phyloP scores from a whole-genome alignment of 2,113 vertebrate species.

The Trinectes maculatus region DNA sequence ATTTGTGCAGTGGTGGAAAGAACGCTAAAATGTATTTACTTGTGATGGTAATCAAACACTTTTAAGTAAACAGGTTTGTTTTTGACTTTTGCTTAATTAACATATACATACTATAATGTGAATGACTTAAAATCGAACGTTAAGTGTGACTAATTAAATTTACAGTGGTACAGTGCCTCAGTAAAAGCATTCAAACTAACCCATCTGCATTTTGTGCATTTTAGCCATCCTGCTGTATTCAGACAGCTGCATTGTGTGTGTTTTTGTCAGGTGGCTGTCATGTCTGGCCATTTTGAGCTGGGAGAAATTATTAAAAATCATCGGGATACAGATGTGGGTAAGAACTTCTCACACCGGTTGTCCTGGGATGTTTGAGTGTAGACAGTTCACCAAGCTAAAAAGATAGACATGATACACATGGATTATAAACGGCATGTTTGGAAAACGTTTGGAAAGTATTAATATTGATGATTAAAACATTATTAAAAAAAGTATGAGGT shows the following conservation, averaged over 20 bases:
- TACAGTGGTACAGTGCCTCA: too few species aligned
- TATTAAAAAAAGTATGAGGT: too few species aligned
- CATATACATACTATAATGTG: background rate
- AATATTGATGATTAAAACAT: too few species aligned
- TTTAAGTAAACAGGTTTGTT: background rate
- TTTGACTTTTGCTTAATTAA: background rate
- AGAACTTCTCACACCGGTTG: slow-evolving; percentile 52
- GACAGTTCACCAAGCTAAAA: background rate
- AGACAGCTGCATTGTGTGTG: background rate
- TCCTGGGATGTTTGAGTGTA: background rate
- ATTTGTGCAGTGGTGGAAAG: slow-evolving; percentile 4
- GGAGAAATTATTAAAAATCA: slow-evolving; percentile 94
- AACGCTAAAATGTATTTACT: background rate
- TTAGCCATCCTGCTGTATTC: background rate
- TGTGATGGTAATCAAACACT: background rate
- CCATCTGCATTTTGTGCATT: background rate
- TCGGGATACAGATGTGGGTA: slow-evolving; percentile 88
- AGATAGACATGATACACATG: background rate
- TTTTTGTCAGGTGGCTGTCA: slow-evolving; percentile 87
- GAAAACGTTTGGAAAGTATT: too few species aligned
- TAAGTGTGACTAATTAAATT: too few species aligned
- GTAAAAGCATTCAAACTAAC: background rate
- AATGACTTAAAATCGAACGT: background rate
- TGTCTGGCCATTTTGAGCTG: slow-evolving; percentile 92
- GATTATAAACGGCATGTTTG: too few species aligned